phyloP scores from a whole-genome alignment of 2,797 vertebrate species.

The Setipinna tenuifilis region DNA sequence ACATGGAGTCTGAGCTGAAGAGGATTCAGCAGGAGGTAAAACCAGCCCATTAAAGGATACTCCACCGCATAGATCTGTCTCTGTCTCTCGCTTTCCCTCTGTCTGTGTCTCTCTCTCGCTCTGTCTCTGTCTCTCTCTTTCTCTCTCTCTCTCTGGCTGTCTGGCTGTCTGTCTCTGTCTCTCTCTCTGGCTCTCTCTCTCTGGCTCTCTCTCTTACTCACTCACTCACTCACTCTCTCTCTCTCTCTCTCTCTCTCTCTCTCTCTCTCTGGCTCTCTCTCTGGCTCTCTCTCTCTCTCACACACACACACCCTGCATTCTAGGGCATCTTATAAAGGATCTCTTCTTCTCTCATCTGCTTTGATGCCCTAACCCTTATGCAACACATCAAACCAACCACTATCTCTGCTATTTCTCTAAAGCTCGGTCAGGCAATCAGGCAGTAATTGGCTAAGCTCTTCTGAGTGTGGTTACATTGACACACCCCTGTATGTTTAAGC shows the following conservation, averaged over 20 bases:
- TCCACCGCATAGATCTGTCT: too few species aligned
- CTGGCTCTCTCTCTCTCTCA: neutral
- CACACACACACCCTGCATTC: neutral
- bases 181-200: too few species aligned
- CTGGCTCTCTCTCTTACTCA: too few species aligned
- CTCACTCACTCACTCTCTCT: neutral
- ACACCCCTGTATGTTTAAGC: conserved; percentile 33
- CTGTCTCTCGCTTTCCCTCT: too few species aligned
- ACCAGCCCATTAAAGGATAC: neutral
- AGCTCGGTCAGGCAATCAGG: conserved; percentile 38
- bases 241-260: conserved; percentile 2
- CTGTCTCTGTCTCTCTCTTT: neutral
- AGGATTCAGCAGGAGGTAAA: conserved; percentile 92
- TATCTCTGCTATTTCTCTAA: conserved; percentile 44
- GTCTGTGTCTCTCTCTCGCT: too few species aligned
- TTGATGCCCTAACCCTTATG: conserved; percentile 21
- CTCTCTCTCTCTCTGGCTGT: conserved; percentile 34
- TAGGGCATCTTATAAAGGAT: conserved; percentile 6
- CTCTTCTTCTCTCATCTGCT: conserved; percentile 11
- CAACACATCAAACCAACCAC: conserved; percentile 29
- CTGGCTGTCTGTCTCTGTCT: neutral
- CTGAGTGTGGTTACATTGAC: conserved; percentile 22
- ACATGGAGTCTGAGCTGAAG: conserved; percentile 90
- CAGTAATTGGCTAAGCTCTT: conserved; percentile 46
- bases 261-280: neutral